Evolutionary conservation across 2,113 vertebrate genomes (phyloP).

Genomic region (Forbesichthys papilliferus): DNA sequence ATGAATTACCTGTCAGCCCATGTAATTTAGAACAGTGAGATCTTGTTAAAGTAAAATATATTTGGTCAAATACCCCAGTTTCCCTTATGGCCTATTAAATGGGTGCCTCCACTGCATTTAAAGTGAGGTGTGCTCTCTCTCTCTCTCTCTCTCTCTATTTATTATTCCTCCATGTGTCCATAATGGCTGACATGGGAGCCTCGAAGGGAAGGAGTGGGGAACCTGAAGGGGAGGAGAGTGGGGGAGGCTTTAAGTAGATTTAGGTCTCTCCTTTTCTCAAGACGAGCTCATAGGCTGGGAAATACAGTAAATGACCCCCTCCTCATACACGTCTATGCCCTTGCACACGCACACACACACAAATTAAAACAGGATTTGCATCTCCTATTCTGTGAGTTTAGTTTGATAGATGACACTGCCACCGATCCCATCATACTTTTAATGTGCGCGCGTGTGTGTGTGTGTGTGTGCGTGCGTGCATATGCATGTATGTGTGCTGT

Average conservation of each 20-base stretch:
- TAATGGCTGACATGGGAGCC: slow-evolving; percentile 31
- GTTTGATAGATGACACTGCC: slow-evolving; percentile 20
- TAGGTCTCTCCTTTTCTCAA: slow-evolving; percentile 46
- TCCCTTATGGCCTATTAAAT: slow-evolving; percentile 57
- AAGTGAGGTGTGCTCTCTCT: slow-evolving; percentile 31
- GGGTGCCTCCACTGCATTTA: slow-evolving; percentile 21
- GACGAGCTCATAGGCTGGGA: slow-evolving; percentile 47
- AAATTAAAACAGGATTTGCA: not conserved
- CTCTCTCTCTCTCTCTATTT: slow-evolving; percentile 25
- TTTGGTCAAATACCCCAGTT: slow-evolving; percentile 50
- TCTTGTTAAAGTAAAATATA: slow-evolving; percentile 65
- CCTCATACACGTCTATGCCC: slow-evolving; percentile 2
- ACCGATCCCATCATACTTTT: not conserved
- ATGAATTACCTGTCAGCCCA: not conserved
- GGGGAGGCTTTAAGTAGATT: slow-evolving; percentile 54
- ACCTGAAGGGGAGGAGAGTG: slow-evolving; percentile 3
- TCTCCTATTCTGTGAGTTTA: slow-evolving; percentile 8
- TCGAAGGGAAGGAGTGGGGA: slow-evolving; percentile 1
- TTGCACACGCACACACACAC: slow-evolving; percentile 6
- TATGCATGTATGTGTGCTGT: slow-evolving; percentile 11
- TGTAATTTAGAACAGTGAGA: slow-evolving; percentile 54
- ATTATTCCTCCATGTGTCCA: slow-evolving; percentile 48
- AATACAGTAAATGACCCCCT: slow-evolving; percentile 37
- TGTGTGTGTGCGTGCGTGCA: slow-evolving; percentile 11
- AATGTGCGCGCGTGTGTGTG: slow-evolving; percentile 8